These are phyloP conservation scores for Xyrichtys novacula DNA, from an alignment of 2,797 vertebrate species.

Conservation along the genomic window DNA sequence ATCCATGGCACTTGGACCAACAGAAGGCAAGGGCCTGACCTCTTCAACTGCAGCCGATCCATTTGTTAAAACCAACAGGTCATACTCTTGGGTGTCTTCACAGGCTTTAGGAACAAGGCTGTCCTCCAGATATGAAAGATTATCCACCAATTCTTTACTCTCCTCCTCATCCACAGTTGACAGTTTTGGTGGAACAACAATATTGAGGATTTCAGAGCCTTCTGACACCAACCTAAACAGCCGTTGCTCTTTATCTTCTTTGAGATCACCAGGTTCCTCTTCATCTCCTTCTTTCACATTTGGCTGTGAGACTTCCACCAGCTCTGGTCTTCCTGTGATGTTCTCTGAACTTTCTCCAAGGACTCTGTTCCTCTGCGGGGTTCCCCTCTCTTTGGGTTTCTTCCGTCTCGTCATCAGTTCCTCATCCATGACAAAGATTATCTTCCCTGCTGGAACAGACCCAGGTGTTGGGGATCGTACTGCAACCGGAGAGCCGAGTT, in stretches of 20 bases:
- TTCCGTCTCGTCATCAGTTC: slow-evolving; percentile 85
- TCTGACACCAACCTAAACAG: slow-evolving; percentile 92
- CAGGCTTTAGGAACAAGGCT: slow-evolving; percentile 77
- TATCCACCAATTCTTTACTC: slow-evolving; percentile 89
- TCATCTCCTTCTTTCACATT: slow-evolving; percentile 71
- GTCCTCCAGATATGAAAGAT: slow-evolving; percentile 90
- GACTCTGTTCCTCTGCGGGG: slow-evolving; percentile 13
- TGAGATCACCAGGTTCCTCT: slow-evolving; percentile 38
- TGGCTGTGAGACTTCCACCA: slow-evolving; percentile 80
- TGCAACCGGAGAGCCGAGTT: slow-evolving; percentile 66
- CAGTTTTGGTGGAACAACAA: slow-evolving; percentile 88
- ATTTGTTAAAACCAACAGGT: slow-evolving; percentile 5
- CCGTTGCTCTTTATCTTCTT: slow-evolving; percentile 81
- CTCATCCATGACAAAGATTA: slow-evolving; percentile 92
- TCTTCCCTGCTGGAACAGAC: slow-evolving; percentile 86
- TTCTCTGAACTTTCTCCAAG: slow-evolving; percentile 52
- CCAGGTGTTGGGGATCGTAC: slow-evolving; percentile 69
- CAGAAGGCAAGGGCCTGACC: not conserved
- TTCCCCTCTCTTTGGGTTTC: slow-evolving; percentile 66
- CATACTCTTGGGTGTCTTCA: slow-evolving; percentile 55
- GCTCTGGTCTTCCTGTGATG: slow-evolving; percentile 75
- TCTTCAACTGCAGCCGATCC: not conserved
- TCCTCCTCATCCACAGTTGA: slow-evolving; percentile 91
- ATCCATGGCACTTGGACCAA: slow-evolving; percentile 48
- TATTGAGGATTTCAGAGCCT: slow-evolving; percentile 94